Percentiles rank a stretch among this genome's conserved stretches.
Conservation (phyloP, 2,797 vertebrate genomes). For the Acrocephalus scirpaceus region DNA sequence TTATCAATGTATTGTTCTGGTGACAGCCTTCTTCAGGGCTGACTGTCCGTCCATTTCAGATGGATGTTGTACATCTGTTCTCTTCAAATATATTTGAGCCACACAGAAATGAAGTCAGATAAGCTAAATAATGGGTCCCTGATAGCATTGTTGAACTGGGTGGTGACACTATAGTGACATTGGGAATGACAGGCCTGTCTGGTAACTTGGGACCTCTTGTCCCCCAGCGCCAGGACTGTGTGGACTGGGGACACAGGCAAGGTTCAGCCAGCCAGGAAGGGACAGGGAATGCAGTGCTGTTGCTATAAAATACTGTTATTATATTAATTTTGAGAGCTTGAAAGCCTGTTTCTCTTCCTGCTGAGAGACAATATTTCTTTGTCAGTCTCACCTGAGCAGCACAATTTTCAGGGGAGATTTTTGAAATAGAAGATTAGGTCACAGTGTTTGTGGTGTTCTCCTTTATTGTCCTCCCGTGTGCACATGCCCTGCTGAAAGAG, state of each 20-base stretch:
- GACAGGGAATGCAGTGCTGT: not conserved
- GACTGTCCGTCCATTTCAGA: fast-evolving
- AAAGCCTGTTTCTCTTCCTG: not conserved
- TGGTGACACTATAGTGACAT: fast-evolving
- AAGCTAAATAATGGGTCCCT: not conserved
- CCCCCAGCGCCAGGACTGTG: fast-evolving
- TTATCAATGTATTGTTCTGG: fast-evolving
- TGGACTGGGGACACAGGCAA: fast-evolving
- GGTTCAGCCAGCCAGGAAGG: fast-evolving
- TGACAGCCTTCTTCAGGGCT: not conserved
- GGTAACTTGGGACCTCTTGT: not conserved
- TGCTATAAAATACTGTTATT: not conserved
- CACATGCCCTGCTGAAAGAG: not conserved
- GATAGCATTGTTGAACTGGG: fast-evolving
- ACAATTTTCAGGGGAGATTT: not conserved
- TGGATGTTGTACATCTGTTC: fast-evolving
- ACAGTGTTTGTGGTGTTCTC: not conserved
- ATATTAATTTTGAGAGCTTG: fast-evolving
- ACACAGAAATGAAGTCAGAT: fast-evolving
- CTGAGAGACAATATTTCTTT: not conserved
- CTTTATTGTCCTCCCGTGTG: not conserved
- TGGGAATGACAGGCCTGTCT: not conserved
- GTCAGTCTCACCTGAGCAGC: not conserved
- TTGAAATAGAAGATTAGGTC: fast-evolving
- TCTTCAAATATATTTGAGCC: not conserved